Evolutionary conservation across 64 coral and sea anemone genomes (phyloP), one percentile per base, ranked within the genome.

Genomic region (Porites australiensis): DNA sequence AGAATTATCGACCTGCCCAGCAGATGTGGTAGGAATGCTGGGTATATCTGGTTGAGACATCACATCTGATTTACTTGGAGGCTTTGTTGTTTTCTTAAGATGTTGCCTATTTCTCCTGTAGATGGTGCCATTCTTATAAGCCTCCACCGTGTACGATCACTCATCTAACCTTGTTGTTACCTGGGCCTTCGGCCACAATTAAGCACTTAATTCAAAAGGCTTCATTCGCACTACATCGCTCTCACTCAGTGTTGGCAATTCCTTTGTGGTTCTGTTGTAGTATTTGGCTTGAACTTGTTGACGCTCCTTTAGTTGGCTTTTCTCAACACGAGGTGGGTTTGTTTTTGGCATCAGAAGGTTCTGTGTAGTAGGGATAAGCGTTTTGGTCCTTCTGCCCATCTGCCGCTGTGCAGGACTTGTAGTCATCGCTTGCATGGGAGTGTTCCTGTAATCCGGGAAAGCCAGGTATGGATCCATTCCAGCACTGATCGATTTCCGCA

Each of bases 41-140:
- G 53, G n/a, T 51, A 75, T 53, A 75, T 50, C 83, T 46, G 83
- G 47, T n/a, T 23, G 64, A 51, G 64, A 65, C 23, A 46, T 45
- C 16, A 22, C 13, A 15, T 5, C 27, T 4, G 60, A 13, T 19
- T 69, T n/a, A 51, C 61, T n/a, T 69, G 77, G 77, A 3, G 77
- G 76, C 57, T 79, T 65, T 19, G 60, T 18, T 19, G 75, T 79
- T 45, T 68, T 77, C 70, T 51, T 74, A 8, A 84, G 57, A 51
- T 92, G 57, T 4, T 82, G 83, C 44, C 89, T 44, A n/a, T 95
- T 95, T 23, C 76, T 88, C 13, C 66, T 74, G 60, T 68, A 83
- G 77, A 37, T 67, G 13, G 75, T 67, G 55, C 74, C 69, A 16
- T 49, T 55, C 20, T 86, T 66, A n/a, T n/a, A n/a, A 4, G 89